phyloP scores from a whole-genome alignment of 2,888 invertebrate species.

The Amitus sp. region DNA sequence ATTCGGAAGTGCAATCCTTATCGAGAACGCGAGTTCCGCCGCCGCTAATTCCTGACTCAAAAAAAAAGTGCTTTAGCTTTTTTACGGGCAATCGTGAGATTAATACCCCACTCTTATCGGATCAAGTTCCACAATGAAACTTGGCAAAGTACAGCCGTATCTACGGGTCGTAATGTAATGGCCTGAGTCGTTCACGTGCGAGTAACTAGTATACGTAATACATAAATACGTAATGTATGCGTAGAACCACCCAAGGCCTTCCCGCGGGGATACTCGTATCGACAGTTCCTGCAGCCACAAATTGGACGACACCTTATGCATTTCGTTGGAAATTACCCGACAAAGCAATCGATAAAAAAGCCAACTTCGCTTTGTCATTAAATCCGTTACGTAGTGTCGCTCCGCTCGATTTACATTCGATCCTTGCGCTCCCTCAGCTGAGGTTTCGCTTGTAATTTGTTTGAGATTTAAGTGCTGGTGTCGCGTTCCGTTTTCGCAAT shows the following conservation, averaged over 20 bases:
- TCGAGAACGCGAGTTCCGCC: neutral
- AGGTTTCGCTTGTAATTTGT: neutral
- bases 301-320: conserved; percentile 3
- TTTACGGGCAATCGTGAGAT: conserved; percentile 35
- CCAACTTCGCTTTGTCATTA: no score
- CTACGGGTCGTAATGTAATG: conserved; percentile 29
- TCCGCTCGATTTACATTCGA: neutral
- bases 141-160: conserved; percentile 28
- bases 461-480: conserved; percentile 1
- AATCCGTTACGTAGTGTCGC: neutral
- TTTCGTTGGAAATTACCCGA: neutral
- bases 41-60: conserved; percentile 10
- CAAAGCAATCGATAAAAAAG: neutral
- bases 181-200: conserved; percentile 37
- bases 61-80: conserved; percentile 32
- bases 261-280: conserved; percentile 29
- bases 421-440: neutral
- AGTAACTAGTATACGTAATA: conserved; percentile 38
- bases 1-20: neutral
- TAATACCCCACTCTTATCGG: conserved; percentile 38
- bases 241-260: conserved; percentile 32
- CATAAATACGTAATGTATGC: conserved; percentile 27
- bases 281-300: conserved; percentile 11
- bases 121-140: conserved; percentile 34
- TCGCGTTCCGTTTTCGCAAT: conserved; percentile 5